Evolutionary conservation across 2,888 invertebrate genomes (phyloP).

Genomic region (Oxytorus armatus): DNA sequence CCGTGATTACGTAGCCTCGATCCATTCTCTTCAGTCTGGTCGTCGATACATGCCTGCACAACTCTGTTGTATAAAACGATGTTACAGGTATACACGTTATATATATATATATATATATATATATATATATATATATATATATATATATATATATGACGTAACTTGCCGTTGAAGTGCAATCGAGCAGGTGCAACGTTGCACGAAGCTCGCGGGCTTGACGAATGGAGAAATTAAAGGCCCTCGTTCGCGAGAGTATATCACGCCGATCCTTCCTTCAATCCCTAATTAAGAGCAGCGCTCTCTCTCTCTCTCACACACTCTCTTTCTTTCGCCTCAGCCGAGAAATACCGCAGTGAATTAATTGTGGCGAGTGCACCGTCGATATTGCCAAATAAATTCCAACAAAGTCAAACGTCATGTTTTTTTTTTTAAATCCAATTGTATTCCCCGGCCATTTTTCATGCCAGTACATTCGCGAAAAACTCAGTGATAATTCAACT

Average conservation of each 20-base stretch:
- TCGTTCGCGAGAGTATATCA: conserved; percentile 65
- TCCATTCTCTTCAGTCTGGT: conserved; percentile 35
- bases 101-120: conserved; percentile 16
- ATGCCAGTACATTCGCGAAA: background rate
- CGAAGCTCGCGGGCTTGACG: conserved; percentile 54
- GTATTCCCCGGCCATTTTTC: background rate
- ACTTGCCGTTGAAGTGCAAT: conserved; percentile 54
- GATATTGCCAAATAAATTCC: conserved; percentile 34
- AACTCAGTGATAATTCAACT: background rate
- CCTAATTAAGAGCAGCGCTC: conserved; percentile 52
- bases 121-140: background rate
- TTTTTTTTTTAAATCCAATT: conserved; percentile 1
- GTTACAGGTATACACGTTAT: no score
- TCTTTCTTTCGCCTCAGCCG: conserved; percentile 10
- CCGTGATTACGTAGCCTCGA: conserved; percentile 29
- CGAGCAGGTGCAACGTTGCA: conserved; percentile 63
- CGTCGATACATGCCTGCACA: conserved; percentile 18
- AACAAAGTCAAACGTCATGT: background rate
- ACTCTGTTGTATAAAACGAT: conserved; percentile 13
- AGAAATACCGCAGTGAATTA: conserved; percentile 6
- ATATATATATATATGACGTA: conserved; percentile 4
- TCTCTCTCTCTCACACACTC: conserved; percentile 31
- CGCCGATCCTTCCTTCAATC: conserved; percentile 45
- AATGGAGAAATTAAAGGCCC: conserved; percentile 67
- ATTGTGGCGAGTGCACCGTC: conserved; percentile 2